These are phyloP conservation scores for Gastrophysa polygoni DNA, from an alignment of 2,888 invertebrate genomes.

Conservation along the genomic window DNA sequence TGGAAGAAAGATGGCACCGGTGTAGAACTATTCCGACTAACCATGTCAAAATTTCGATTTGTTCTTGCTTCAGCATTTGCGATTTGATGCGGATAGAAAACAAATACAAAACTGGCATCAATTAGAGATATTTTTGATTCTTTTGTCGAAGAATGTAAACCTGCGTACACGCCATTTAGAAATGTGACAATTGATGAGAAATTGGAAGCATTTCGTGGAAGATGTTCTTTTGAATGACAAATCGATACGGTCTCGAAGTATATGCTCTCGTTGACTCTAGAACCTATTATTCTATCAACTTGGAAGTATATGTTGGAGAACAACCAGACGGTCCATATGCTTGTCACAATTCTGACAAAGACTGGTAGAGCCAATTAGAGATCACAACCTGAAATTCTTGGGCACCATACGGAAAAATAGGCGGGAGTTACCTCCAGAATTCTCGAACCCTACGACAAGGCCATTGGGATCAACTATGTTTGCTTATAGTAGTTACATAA, in stretches of 20 bases:
- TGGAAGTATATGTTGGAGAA: constrained; percentile 42
- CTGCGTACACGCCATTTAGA: constrained; percentile 30
- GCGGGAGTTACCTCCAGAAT: constrained; percentile 43
- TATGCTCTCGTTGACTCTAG: constrained; percentile 39
- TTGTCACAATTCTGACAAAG: constrained; percentile 29
- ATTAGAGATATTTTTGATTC: constrained; percentile 33
- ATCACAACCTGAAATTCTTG: constrained; percentile 37
- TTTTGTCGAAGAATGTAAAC: constrained; percentile 38
- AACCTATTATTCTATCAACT: constrained; percentile 38
- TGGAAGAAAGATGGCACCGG: constrained; percentile 17
- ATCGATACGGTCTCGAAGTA: constrained; percentile 45
- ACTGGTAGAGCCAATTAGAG: constrained; percentile 29
- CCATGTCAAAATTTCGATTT: constrained; percentile 22
- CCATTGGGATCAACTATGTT: constrained; percentile 37
- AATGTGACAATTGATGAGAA: constrained; percentile 34
- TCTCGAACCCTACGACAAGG: constrained; percentile 37
- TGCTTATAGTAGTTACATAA: constrained; percentile 40
- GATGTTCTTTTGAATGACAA: constrained; percentile 32
- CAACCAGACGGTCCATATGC: constrained; percentile 40
- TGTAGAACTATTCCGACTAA: constrained; percentile 19
- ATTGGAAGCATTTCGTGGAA: constrained; percentile 31
- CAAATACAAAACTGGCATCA: constrained; percentile 32
- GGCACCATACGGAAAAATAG: constrained; percentile 45
- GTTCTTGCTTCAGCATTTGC: constrained; percentile 19
- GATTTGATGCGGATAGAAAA: constrained; percentile 26